Conservation (phyloP, 92 coral and sea anemone species). For the Paragorgia papillata region DNA sequence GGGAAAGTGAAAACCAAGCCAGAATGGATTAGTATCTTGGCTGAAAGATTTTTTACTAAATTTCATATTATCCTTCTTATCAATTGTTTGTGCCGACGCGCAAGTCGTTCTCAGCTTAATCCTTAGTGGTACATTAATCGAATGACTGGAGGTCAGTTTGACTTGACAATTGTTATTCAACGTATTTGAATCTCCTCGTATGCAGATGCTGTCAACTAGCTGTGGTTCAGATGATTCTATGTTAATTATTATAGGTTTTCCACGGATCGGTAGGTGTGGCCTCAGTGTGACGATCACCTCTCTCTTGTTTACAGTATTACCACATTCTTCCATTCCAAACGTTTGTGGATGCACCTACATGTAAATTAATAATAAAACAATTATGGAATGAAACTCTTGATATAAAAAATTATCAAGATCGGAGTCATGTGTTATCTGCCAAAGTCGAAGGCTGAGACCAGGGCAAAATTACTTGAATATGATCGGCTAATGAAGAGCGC, state of each 20-base stretch:
- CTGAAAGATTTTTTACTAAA: too few species aligned
- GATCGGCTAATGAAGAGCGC: too few species aligned
- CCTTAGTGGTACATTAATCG: not conserved
- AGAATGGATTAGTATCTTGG: not conserved
- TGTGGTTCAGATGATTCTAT: not conserved
- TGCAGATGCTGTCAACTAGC: not conserved
- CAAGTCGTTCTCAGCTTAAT: conserved; percentile 2
- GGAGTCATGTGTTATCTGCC: too few species aligned
- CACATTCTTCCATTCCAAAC: conserved; percentile 1
- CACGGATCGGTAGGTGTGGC: conserved; percentile 32
- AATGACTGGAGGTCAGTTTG: not conserved
- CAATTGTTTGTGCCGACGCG: too few species aligned
- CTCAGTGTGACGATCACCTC: conserved; percentile 16
- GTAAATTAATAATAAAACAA: too few species aligned
- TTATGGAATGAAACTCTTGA: too few species aligned
- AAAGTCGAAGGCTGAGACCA: too few species aligned
- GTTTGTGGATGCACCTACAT: not conserved
- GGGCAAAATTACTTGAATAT: too few species aligned
- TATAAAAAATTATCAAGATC: too few species aligned
- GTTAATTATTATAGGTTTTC: not conserved
- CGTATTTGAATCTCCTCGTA: not conserved
- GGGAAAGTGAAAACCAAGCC: not conserved
- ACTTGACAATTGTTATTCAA: not conserved
- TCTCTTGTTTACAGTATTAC: not conserved
- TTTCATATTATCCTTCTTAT: too few species aligned